Percentiles rank a stretch among this genome's conserved stretches.
Evolutionary conservation across 2,888 invertebrate genomes (phyloP).

Genomic region (Melipona bicolor): DNA sequence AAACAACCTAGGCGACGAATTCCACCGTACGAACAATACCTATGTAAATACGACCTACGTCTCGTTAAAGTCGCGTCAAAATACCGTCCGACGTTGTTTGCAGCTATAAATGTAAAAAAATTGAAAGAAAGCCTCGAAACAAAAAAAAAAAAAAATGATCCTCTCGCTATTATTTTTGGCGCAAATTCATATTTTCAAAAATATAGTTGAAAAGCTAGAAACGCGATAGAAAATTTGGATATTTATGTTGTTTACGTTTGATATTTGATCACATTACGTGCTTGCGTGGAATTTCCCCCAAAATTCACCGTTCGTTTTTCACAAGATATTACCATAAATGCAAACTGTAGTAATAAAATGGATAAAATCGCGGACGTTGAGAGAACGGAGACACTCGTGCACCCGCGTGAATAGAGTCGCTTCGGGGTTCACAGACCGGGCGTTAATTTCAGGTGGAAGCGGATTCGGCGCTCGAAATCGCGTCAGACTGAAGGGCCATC

Average conservation of each 20-base stretch:
- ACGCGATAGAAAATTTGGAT: too few relatives aligned
- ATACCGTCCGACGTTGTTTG: not conserved
- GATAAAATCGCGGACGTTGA: conserved; percentile 7
- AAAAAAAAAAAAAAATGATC: too few relatives aligned
- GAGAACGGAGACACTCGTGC: conserved; percentile 6
- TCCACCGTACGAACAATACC: not conserved
- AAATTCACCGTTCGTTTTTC: too few relatives aligned
- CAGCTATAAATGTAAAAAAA: too few relatives aligned
- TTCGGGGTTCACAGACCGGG: not conserved
- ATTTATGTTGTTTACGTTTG: not conserved
- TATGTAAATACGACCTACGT: not conserved
- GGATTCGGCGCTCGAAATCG: conserved; percentile 32
- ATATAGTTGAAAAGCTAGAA: too few relatives aligned
- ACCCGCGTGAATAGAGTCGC: conserved; percentile 23
- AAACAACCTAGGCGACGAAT: not conserved
- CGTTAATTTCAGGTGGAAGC: conserved; percentile 14
- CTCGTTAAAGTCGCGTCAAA: not conserved
- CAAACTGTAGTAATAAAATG: not conserved
- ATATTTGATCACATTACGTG: too few relatives aligned
- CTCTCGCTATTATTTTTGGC: too few relatives aligned
- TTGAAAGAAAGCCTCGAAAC: too few relatives aligned
- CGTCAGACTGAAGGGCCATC: conserved; percentile 41
- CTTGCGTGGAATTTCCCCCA: too few relatives aligned
- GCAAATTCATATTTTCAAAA: too few relatives aligned
- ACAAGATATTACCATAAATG: too few relatives aligned